phyloP scores from a whole-genome alignment of 2,888 invertebrate species.

The Aleiodes alternator region DNA sequence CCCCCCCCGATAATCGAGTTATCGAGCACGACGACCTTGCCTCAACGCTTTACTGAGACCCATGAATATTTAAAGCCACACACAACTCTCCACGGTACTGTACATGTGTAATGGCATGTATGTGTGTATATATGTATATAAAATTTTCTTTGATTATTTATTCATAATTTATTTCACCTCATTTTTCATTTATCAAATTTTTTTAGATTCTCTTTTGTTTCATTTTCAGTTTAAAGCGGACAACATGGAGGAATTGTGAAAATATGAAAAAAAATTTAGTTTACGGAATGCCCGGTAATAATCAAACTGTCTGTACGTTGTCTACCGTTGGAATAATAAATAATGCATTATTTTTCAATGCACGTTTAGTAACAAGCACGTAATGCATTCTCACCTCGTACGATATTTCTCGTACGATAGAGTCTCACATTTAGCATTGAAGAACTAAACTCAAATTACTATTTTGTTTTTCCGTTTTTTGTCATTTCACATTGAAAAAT shows the following conservation, averaged over 20 bases:
- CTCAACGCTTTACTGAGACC: conserved; percentile 7
- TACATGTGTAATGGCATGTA: conserved; percentile 18
- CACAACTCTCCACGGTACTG: background rate
- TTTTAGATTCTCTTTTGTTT: too few species aligned
- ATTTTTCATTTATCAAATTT: too few species aligned
- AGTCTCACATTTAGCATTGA: conserved; percentile 24
- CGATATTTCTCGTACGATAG: conserved; percentile 57
- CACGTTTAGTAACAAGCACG: conserved; percentile 52
- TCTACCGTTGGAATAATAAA: conserved; percentile 65
- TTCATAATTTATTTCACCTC: conserved; percentile 28
- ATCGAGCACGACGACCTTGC: conserved; percentile 40
- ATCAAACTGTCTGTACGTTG: conserved; percentile 65
- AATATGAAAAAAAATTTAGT: conserved; percentile 8
- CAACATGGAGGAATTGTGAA: background rate
- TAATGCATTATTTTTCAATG: conserved; percentile 66
- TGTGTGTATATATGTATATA: background rate
- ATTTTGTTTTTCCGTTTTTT: background rate
- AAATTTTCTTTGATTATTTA: conserved; percentile 15
- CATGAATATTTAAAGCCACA: conserved; percentile 34
- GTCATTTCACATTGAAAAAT: background rate
- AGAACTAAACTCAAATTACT: background rate
- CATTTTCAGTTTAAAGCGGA: background rate
- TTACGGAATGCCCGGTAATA: conserved; percentile 48
- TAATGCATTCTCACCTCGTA: conserved; percentile 63
- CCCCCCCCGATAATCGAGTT: conserved; percentile 30